These are phyloP conservation scores for Dipodomys stephensi DNA, from an alignment of 2,113 vertebrate species.

Conservation along the genomic window DNA sequence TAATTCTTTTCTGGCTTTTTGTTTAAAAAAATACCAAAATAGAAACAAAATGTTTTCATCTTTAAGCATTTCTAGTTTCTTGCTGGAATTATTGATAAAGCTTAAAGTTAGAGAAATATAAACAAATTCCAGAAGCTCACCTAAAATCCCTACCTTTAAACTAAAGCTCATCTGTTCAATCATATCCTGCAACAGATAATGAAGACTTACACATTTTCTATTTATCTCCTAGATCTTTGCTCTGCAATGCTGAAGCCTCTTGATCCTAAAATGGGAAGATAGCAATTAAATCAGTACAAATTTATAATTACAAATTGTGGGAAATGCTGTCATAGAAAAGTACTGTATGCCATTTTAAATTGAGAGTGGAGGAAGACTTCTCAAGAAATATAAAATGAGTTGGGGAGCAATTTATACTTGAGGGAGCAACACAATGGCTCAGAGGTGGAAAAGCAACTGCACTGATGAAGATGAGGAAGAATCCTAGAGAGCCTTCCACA, in stretches of 20 bases:
- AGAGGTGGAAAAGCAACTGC: neutral
- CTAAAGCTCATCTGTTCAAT: neutral
- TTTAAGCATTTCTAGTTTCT: neutral
- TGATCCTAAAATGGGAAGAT: neutral
- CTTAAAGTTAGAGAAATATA: conserved; percentile 14
- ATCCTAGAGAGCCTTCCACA: neutral
- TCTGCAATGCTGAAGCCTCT: neutral
- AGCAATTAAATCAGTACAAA: neutral
- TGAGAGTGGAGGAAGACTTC: neutral
- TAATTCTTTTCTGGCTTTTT: conserved; percentile 25
- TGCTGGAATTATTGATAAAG: neutral
- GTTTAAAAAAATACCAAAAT: neutral
- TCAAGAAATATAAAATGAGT: neutral
- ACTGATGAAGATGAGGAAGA: neutral
- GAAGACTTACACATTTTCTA: neutral
- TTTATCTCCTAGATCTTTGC: neutral
- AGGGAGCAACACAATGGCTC: neutral
- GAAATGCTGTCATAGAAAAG: neutral
- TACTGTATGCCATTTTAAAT: neutral
- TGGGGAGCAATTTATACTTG: neutral
- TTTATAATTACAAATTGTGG: neutral
- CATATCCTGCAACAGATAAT: neutral
- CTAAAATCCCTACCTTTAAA: neutral
- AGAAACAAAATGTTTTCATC: neutral
- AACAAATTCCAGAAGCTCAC: neutral